A percentile compares a stretch with the other conserved stretches of the same genome.
phyloP scores from a whole-genome alignment of 2,113 vertebrate species.

The Nycticebus coucang region DNA sequence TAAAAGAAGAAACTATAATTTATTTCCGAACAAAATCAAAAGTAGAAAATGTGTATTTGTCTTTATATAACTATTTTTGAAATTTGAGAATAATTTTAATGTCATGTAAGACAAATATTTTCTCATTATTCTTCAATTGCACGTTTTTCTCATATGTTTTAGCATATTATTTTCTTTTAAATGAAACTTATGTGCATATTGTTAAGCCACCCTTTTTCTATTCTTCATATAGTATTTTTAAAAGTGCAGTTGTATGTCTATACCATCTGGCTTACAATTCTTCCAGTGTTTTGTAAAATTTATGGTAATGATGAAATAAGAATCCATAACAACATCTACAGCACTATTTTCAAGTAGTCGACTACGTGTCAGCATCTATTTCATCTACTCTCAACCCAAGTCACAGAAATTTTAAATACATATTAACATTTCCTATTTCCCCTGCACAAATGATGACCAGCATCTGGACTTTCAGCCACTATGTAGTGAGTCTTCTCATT shows the following conservation, averaged over 20 bases:
- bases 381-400: background rate
- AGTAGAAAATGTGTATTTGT: background rate
- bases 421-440: background rate
- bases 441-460: background rate
- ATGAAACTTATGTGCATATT: background rate
- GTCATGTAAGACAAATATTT: background rate
- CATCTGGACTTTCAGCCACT: background rate
- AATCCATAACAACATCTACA: background rate
- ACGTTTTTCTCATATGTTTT: background rate
- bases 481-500: background rate
- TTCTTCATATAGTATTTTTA: background rate
- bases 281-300: background rate
- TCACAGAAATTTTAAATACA: background rate
- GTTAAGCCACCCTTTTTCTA: background rate
- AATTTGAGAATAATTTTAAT: conserved; percentile 17
- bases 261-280: background rate
- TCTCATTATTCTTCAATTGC: background rate
- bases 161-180: background rate
- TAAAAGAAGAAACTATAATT: background rate
- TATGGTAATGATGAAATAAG: background rate
- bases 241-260: background rate
- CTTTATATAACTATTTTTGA: background rate
- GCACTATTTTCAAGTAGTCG: background rate
- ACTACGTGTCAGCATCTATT: background rate
- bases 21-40: background rate